Evolutionary conservation across 2,113 vertebrate species (phyloP).

Genomic region (Cyanoderma ruficeps): DNA sequence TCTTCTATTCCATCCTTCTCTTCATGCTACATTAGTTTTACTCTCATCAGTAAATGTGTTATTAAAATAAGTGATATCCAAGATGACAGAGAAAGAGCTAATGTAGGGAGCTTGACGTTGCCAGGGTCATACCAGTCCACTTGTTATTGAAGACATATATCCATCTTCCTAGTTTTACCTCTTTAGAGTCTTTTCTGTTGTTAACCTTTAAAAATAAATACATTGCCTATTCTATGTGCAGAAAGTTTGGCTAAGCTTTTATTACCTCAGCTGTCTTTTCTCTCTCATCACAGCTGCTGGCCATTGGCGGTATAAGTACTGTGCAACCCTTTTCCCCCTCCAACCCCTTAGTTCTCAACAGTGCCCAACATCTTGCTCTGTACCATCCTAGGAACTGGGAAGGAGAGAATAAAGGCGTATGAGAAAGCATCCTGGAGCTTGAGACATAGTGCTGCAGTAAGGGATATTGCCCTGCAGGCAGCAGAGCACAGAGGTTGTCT

Average conservation of each 20-base stretch:
- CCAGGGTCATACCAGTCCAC: not conserved
- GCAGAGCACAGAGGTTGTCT: not conserved
- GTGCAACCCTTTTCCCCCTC: not conserved
- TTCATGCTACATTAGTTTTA: conserved; percentile 51
- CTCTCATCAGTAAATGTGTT: conserved; percentile 47
- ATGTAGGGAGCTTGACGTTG: not conserved
- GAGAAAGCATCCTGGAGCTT: not conserved
- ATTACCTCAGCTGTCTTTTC: not conserved
- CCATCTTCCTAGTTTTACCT: not conserved
- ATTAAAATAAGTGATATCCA: conserved; percentile 30
- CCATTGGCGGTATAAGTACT: not conserved
- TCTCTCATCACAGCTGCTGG: not conserved
- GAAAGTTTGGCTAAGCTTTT: not conserved
- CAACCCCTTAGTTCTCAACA: not conserved
- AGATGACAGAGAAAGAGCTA: not conserved
- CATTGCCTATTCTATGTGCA: not conserved
- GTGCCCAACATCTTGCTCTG: not conserved
- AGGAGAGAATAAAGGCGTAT: not conserved
- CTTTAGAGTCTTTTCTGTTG: not conserved
- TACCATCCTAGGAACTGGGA: not conserved
- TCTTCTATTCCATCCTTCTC: conserved; percentile 37
- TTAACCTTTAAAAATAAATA: not conserved
- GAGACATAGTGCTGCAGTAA: not conserved
- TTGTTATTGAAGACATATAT: not conserved
- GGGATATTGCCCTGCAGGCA: not conserved